Percentiles rank a stretch among this genome's conserved stretches.
These are phyloP conservation scores for Halictus quadricinctus DNA, from an alignment of 2,888 invertebrate genomes.

Conservation along the genomic window DNA sequence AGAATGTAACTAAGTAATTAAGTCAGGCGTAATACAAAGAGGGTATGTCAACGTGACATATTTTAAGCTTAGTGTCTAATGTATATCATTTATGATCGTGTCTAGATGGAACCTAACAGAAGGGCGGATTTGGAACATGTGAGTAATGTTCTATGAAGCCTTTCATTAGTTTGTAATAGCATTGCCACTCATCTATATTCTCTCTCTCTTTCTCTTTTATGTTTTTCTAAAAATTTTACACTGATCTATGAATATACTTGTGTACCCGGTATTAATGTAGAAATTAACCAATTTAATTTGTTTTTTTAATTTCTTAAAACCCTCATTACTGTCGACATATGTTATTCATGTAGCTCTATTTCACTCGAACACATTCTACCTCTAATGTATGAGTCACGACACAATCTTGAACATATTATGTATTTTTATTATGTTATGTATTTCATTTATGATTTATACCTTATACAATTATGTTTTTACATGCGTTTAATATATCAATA, in stretches of 20 bases:
- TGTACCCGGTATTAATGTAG: neutral
- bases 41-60: slow-evolving; percentile 22
- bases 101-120: slow-evolving; percentile 93
- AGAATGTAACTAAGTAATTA: slow-evolving; percentile 24
- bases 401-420: slow-evolving; percentile 1
- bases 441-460: slow-evolving; percentile 32
- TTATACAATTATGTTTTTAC: slow-evolving; percentile 41
- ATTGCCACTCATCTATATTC: slow-evolving; percentile 34
- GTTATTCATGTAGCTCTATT: neutral
- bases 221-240: slow-evolving; percentile 27
- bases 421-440: slow-evolving; percentile 49
- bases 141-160: slow-evolving; percentile 84
- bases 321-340: neutral
- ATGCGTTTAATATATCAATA: slow-evolving; percentile 8
- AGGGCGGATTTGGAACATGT: slow-evolving; percentile 92
- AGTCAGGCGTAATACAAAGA: slow-evolving; percentile 44
- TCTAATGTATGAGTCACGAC: slow-evolving; percentile 1
- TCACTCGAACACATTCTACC: neutral
- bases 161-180: slow-evolving; percentile 47
- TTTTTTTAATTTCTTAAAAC: slow-evolving; percentile 14
- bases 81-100: slow-evolving; percentile 73
- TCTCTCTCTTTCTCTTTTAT: slow-evolving; percentile 18
- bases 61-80: slow-evolving; percentile 41
- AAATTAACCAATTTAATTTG: slow-evolving; percentile 3
- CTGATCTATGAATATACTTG: neutral